These are phyloP conservation scores for Nyctibius bracteatus DNA, from an alignment of 2,113 vertebrate genomes.

Conservation along the genomic window DNA sequence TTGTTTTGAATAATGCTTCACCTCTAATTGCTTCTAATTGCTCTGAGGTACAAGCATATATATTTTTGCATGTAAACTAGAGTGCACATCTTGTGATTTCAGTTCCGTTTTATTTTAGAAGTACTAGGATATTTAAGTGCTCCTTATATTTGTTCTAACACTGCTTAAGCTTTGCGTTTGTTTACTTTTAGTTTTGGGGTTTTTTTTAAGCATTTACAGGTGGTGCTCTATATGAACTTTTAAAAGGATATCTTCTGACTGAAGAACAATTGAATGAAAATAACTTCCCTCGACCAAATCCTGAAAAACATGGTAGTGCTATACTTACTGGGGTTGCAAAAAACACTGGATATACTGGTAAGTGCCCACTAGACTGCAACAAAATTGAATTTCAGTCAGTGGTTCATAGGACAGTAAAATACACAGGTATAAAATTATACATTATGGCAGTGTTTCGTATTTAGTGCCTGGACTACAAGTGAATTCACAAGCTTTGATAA, in stretches of 20 bases:
- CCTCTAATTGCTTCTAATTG: neutral
- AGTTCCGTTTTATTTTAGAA: neutral
- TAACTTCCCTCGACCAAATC: constrained; percentile 74
- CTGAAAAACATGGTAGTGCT: constrained; percentile 69
- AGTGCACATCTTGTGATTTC: neutral
- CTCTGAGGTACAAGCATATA: neutral
- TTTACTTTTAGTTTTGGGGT: neutral
- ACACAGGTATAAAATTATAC: neutral
- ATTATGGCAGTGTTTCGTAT: accelerated
- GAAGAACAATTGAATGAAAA: constrained; percentile 73
- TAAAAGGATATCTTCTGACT: constrained; percentile 77
- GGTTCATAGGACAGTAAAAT: neutral
- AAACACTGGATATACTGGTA: neutral
- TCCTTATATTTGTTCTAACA: neutral
- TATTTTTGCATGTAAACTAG: neutral
- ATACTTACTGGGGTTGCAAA: constrained; percentile 35
- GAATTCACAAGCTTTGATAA: neutral
- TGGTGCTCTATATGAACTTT: constrained; percentile 63
- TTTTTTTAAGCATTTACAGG: constrained; percentile 54
- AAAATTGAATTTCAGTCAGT: neutral
- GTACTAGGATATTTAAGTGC: neutral
- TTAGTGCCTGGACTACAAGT: neutral
- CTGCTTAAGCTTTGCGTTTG: neutral
- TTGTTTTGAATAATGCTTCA: neutral
- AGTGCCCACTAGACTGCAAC: neutral